Evolutionary conservation across 1,140 invertebrate genomes (phyloP).

Genomic region (Venustaconcha ellipsiformis): DNA sequence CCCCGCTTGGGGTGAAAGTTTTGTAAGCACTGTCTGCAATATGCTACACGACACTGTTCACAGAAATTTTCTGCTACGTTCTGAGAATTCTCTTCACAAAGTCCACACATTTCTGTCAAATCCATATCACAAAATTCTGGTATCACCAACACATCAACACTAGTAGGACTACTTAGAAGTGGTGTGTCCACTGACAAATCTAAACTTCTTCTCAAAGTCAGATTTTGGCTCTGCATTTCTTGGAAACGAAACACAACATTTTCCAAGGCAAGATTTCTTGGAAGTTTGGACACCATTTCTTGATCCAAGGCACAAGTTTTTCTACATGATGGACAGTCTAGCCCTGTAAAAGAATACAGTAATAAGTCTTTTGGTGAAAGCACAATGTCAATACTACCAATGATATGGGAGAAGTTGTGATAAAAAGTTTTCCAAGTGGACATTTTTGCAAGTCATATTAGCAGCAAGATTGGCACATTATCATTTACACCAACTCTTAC

Average conservation of each 20-base stretch:
- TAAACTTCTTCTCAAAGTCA: conserved; percentile 39
- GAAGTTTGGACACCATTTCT: conserved; percentile 70
- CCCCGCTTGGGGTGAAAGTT: conserved; percentile 64
- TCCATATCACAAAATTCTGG: conserved; percentile 40
- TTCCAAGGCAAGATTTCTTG: conserved; percentile 91
- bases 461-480: too few relatives aligned
- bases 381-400: too few relatives aligned
- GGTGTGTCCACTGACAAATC: conserved; percentile 33
- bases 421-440: too few relatives aligned
- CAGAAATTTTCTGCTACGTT: conserved; percentile 88
- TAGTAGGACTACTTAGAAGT: not conserved
- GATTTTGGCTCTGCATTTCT: conserved; percentile 55
- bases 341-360: conserved; percentile 33
- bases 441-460: too few relatives aligned
- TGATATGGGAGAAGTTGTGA: too few relatives aligned
- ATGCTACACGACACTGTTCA: conserved; percentile 94
- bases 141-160: conserved; percentile 22
- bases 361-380: too few relatives aligned
- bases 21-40: conserved; percentile 90
- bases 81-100: conserved; percentile 84
- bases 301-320: conserved; percentile 37
- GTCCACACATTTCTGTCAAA: conserved; percentile 77
- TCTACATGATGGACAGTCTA: conserved; percentile 62
- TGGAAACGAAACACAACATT: conserved; percentile 91
- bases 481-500: too few relatives aligned